Evolutionary conservation across 2,888 invertebrate genomes (phyloP), one percentile per base, ranked within the genome.

Genomic region (Nymphalis urticae): DNA sequence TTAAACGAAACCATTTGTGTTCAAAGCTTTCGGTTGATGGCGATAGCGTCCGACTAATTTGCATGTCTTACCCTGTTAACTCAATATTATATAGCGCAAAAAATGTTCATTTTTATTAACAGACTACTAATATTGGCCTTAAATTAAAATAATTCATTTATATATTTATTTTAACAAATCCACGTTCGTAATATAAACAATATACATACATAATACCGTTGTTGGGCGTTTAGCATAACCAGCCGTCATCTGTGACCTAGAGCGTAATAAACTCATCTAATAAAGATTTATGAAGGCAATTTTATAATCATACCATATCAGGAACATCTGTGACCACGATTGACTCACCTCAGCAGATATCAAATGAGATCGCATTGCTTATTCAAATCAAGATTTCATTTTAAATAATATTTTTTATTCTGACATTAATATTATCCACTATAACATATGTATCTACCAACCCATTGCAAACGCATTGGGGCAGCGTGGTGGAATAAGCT

Each of bases 271-370:
- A 73, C 62, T 67, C 69, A 71, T 70, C 73, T 72, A 75, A 75
- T 75, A 68, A 73, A 75, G 75, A 76, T 71, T 76, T 74, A 75
- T 73, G 70, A 70, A 62, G 68, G 71, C 74, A 74, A 76, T 76
- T 71, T 75, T 70, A 73, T 74, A 76, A 75, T 75, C 68, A 72
- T 71, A 53, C 70, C 64, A 61, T 69, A 72, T 74, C 70, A 75
- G 68, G 59, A 68, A 58, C 66, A 63, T 72, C 71, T 69, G 71
- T 66, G 62, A 63, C 70, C 68, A 71, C 69, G 62, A 68, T 67
- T 70, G 73, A 75, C 69, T 73, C 73, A 75, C 65, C 63, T 70
- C 42, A 53, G 62, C 56, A 63, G 66, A 36, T 48, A 48, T 63
- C 58, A 48, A 36, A 42, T 42, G 50, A 58, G 56, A 58, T 24